phyloP scores from a whole-genome alignment of 2,113 vertebrate species.

The Anser cygnoides region DNA sequence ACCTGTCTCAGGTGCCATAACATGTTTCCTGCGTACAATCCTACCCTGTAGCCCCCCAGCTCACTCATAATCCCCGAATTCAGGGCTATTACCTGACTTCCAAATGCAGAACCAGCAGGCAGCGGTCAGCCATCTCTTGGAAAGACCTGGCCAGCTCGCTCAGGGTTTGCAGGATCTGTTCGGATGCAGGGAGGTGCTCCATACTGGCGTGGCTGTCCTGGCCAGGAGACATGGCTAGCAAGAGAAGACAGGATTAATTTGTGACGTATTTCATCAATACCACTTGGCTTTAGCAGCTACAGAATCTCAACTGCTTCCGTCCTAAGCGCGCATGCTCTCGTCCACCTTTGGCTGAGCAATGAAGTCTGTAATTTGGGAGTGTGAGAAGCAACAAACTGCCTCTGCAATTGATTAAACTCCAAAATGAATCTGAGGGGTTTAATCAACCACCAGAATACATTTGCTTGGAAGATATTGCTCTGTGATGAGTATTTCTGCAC shows the following conservation, averaged over 20 bases:
- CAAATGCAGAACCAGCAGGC: slow-evolving; percentile 92
- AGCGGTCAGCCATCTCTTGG: slow-evolving; percentile 95
- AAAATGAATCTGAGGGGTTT: not conserved
- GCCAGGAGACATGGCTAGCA: slow-evolving; percentile 80
- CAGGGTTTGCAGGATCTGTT: slow-evolving; percentile 94
- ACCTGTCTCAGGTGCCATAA: not conserved
- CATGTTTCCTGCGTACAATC: accelerated
- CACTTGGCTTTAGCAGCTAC: not conserved
- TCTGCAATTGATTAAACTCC: not conserved
- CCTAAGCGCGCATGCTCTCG: not conserved
- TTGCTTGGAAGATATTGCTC: not conserved
- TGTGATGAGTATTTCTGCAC: not conserved
- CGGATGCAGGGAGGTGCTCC: slow-evolving; percentile 85
- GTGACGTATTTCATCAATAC: not conserved
- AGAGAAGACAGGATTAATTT: not conserved
- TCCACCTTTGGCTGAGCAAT: not conserved
- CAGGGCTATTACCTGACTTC: slow-evolving; percentile 88
- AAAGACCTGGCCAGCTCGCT: slow-evolving; percentile 91
- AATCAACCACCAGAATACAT: not conserved
- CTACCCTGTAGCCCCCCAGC: not conserved
- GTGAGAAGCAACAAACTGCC: not conserved
- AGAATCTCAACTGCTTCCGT: not conserved
- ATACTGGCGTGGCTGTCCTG: slow-evolving; percentile 82
- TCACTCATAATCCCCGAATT: accelerated
- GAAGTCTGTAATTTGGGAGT: not conserved